Conservation (phyloP, 2,113 vertebrate species). For the Lanius collurio region DNA sequence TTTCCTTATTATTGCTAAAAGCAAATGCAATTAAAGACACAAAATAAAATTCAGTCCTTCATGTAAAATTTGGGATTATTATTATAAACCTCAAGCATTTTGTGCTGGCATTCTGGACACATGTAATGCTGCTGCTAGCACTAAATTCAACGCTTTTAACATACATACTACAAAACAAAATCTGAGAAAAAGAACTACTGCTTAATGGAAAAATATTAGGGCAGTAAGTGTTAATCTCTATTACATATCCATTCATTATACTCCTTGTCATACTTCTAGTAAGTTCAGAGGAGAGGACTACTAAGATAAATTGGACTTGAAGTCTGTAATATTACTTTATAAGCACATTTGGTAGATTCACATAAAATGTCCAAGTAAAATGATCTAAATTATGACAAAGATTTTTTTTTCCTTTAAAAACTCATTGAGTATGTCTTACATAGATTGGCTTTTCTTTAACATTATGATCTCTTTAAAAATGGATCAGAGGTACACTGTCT, state of each 20-base stretch:
- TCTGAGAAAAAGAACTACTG: neutral
- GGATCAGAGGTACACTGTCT: neutral
- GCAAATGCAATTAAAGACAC: neutral
- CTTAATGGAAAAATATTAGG: neutral
- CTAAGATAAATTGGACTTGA: neutral
- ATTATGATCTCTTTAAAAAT: neutral
- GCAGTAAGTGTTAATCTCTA: neutral
- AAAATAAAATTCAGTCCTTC: neutral
- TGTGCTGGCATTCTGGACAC: neutral
- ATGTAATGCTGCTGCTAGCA: neutral
- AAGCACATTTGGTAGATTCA: neutral
- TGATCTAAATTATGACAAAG: neutral
- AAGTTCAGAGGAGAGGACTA: neutral
- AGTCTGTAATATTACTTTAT: neutral
- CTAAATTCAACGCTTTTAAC: neutral
- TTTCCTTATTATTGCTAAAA: neutral
- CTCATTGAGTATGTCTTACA: neutral
- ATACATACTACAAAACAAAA: neutral
- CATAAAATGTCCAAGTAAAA: neutral
- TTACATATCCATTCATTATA: neutral
- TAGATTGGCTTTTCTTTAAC: neutral
- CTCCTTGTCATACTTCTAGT: neutral
- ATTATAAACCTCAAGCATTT: neutral
- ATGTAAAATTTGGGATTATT: neutral
- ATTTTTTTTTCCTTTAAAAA: neutral